Evolutionary conservation across 2,113 vertebrate genomes (phyloP).

Genomic region (Ammodytes dubius): DNA sequence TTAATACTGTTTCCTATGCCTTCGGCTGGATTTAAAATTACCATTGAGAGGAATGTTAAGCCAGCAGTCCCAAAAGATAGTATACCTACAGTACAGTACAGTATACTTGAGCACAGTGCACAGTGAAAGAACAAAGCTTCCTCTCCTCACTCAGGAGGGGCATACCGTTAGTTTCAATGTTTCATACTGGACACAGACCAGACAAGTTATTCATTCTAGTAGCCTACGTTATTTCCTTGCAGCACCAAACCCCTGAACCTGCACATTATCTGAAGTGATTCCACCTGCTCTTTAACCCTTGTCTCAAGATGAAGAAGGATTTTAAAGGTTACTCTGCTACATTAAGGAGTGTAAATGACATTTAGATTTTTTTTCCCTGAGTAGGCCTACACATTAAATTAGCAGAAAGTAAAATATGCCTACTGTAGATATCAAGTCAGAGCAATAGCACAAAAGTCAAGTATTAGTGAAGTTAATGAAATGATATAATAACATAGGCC

Average conservation of each 20-base stretch:
- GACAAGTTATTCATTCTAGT: not conserved
- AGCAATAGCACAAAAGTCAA: not conserved
- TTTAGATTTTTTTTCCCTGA: not conserved
- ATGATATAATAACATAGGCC: not conserved
- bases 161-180: not conserved
- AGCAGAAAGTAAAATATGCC: not conserved
- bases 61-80: constrained; percentile 6
- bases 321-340: not conserved
- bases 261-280: not conserved
- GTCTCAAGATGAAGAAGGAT: not conserved
- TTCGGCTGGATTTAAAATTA: not conserved
- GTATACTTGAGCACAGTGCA: not conserved
- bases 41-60: not conserved
- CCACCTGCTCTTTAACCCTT: not conserved
- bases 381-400: not conserved
- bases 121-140: not conserved
- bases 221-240: not conserved
- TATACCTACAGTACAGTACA: not conserved
- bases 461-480: not conserved
- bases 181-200: not conserved
- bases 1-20: not conserved
- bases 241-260: not conserved
- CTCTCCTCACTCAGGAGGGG: not conserved
- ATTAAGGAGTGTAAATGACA: not conserved
- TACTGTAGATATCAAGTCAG: not conserved